A percentile compares a stretch with the other conserved stretches of the same genome.
Conservation (phyloP, 2,888 invertebrate genomes). For the Ceraclea dissimilis region DNA sequence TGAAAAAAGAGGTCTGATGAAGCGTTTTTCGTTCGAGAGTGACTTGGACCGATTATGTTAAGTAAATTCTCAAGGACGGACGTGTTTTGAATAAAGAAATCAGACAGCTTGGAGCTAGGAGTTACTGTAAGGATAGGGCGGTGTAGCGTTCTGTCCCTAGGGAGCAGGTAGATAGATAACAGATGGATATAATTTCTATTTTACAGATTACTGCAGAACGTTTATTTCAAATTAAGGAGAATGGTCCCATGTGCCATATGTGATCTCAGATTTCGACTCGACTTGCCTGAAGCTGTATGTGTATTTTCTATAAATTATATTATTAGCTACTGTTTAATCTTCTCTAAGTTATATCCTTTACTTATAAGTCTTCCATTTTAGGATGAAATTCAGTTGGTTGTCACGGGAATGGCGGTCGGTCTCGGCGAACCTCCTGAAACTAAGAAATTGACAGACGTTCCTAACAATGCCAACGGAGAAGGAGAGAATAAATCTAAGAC, state of each 20-base stretch:
- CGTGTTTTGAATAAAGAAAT: no score
- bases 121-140: no score
- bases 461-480: slow-evolving; percentile 2
- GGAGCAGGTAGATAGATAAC: no score
- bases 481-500: slow-evolving; percentile 24
- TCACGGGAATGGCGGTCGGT: slow-evolving; percentile 74
- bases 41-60: no score
- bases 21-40: no score
- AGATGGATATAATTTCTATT: not conserved
- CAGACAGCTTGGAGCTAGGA: no score
- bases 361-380: no score
- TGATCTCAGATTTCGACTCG: slow-evolving; percentile 72
- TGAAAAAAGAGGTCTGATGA: no score
- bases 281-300: slow-evolving; percentile 73
- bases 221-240: slow-evolving; percentile 82
- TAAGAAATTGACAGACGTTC: slow-evolving; percentile 5
- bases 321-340: no score
- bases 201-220: slow-evolving; percentile 57
- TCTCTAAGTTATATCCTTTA: no score
- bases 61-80: no score
- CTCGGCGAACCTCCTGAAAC: slow-evolving; percentile 51
- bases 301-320: not conserved
- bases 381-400: slow-evolving; percentile 61
- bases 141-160: no score
- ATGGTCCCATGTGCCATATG: slow-evolving; percentile 83